Evolutionary conservation across 2,888 invertebrate species (phyloP).

Genomic region (Plagodis dolabraria): DNA sequence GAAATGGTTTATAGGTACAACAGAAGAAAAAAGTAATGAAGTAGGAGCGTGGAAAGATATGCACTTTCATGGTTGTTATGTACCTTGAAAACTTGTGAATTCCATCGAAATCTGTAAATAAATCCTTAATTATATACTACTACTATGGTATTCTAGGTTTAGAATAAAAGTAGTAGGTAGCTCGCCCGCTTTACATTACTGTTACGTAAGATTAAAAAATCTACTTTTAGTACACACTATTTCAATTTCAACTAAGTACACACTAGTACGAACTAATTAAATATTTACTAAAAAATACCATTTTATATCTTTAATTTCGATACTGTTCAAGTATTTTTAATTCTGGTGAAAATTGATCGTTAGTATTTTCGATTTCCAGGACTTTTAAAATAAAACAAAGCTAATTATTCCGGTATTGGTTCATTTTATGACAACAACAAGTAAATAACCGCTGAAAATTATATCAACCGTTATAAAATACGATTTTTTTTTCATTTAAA

Average conservation of each 20-base stretch:
- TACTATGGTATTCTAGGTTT: slow-evolving; percentile 24
- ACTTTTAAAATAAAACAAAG: too few relatives aligned
- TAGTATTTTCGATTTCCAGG: too few relatives aligned
- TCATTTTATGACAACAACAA: too few relatives aligned
- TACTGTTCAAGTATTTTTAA: not conserved
- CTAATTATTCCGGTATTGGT: too few relatives aligned
- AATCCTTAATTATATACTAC: slow-evolving; percentile 34
- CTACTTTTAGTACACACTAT: slow-evolving; percentile 31
- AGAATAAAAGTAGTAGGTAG: slow-evolving; percentile 48
- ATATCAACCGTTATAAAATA: too few relatives aligned
- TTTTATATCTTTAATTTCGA: not conserved
- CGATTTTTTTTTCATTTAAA: not conserved
- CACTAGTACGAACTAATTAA: too few relatives aligned
- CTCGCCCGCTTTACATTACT: slow-evolving; percentile 66
- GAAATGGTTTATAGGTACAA: too few relatives aligned
- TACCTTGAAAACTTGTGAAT: slow-evolving; percentile 32
- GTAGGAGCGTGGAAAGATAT: not conserved
- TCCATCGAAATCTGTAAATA: slow-evolving; percentile 38
- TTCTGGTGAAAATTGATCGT: too few relatives aligned
- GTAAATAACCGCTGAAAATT: too few relatives aligned
- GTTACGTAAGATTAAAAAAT: slow-evolving; percentile 32
- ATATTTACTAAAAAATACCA: too few relatives aligned
- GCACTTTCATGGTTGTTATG: slow-evolving; percentile 7
- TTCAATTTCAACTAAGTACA: not conserved
- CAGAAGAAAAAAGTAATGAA: too few relatives aligned